A percentile compares a stretch with the other conserved stretches of the same genome.
phyloP scores from a whole-genome alignment of 1,140 invertebrate species.

The Solen grandis region DNA sequence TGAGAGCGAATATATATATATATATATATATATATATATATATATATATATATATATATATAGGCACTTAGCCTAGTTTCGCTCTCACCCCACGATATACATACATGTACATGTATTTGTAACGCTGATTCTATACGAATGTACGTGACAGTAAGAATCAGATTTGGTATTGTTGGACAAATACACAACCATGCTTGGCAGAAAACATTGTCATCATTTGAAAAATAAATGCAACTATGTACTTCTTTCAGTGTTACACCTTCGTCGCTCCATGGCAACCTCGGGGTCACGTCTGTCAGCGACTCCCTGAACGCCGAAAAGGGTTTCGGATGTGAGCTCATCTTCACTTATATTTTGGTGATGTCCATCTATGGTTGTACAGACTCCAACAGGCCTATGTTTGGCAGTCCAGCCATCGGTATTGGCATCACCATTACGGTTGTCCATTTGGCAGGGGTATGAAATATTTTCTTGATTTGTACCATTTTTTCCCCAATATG shows the following conservation, averaged over 20 bases:
- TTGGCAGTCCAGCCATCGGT: slow-evolving; percentile 92
- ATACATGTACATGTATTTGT: no score
- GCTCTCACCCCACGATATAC: no score
- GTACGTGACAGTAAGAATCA: no score
- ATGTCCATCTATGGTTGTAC: slow-evolving; percentile 93
- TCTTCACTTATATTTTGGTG: slow-evolving; percentile 93
- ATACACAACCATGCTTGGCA: no score
- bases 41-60: no score
- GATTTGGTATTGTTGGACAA: no score
- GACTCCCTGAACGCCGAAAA: slow-evolving; percentile 81
- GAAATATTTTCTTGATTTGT: slow-evolving; percentile 24
- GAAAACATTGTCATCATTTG: no score
- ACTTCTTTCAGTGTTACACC: slow-evolving; percentile 68
- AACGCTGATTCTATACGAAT: no score
- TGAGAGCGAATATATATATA: no score
- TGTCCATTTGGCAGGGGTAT: slow-evolving; percentile 68
- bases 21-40: no score
- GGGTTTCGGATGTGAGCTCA: slow-evolving; percentile 90
- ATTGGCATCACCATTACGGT: slow-evolving; percentile 85
- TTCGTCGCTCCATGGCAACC: slow-evolving; percentile 43
- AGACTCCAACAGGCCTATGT: slow-evolving; percentile 88
- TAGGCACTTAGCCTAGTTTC: no score
- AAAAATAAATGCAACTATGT: no score
- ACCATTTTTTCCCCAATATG: background rate
- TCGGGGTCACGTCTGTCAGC: slow-evolving; percentile 64